Evolutionary conservation across 2,888 invertebrate genomes (phyloP), one percentile per base, ranked within the genome.

Genomic region (Ophion obscuratus): DNA sequence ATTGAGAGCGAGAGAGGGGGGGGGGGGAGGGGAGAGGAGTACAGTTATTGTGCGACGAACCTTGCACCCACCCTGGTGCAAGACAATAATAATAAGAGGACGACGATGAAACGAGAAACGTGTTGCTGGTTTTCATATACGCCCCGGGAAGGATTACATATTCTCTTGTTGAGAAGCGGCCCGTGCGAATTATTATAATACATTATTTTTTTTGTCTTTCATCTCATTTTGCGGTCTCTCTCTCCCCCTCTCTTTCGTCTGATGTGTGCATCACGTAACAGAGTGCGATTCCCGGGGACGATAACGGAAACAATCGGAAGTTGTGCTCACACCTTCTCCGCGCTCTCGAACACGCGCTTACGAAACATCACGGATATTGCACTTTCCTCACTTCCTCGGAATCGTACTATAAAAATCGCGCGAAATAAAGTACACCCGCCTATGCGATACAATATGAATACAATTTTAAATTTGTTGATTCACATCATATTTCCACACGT

Each of bases 21-120:
- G 62, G 31, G 70, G 62, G 20, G 31, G 62, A 20, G 70, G 62
- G 47, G 70, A 70, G 44, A 53, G 57, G 9, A 36, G 27, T 11
- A 80, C 73, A 57, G 68, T 59, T 68, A 66, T 82, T 82, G 77
- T 62, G 70, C 77, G 77, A 82, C 70, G 82, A 71, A 62, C 47
- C 59, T 61, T 76, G 80, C 82, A 82, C 82, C 82, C 82, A 71
- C 83, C 80, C 83, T 73, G 68, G 76, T 77, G 67, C 62, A 62
- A 68, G 9, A 84, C 66, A 89, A 89, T 89, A 89, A 88, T 88
- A 83, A 84, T 68, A 74, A 68, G 83, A 87, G 84, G 84, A 81
- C 71, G 87, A 87, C 71, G 87, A 87, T 87, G 86, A 83, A 88
- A 86, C 86, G 83, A 82, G 87, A 87, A 86, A 83, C 80, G 83